Base-by-base conservation (phyloP, 2,113 vertebrate genomes). In the Urocynchramus pylzowi region DNA sequence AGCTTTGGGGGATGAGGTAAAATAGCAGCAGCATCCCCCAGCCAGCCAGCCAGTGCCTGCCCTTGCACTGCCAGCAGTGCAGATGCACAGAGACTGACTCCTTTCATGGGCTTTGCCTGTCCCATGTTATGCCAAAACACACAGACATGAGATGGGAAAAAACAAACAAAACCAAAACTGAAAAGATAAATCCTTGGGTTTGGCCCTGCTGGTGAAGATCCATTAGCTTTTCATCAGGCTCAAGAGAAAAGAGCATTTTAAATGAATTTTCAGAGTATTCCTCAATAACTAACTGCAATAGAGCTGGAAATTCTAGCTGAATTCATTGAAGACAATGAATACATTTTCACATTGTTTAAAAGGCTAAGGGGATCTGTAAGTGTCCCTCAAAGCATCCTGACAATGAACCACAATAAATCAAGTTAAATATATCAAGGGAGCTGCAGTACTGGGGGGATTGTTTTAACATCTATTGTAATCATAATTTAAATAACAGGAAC, bases 381-480 rank as follows among this genome's bases (percentile, higher is more conserved):
- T 79, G 33, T 69, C 35, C 49, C 44, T 78, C 39, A 80, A 94
- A 91, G 37, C 64, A 95, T 57, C 56, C 61, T 93, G 78, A 86
- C 45, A 82, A 71, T 23, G 44, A 90, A 50, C 7, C 33, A 87
- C 31, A 75, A 87, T 91, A 93, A 94, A 97, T 95, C 87, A 92
- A 96, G 92, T 93, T 96, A 96, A 96, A 96, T 93, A 93, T 93
- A 94, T 45, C 47, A 81, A 56, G 27, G 27, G 49, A 81, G 26
- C 41, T 61, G 61, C 54, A 26, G 63, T 78, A 74, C 70, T 47
- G 21, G 28, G 64, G 75, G 50, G 41, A 91, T 65, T 93, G 35
- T 92, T 96, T 86, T 78, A 95, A 44, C 52, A 41, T 74, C 61
- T 79, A 81, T 68, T 89, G 54, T 61, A 87, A 87, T 70, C 79